A percentile compares a stretch with the other conserved stretches of the same genome.
phyloP scores from a whole-genome alignment of 2,113 vertebrate genomes.

The Phasianus colchicus region DNA sequence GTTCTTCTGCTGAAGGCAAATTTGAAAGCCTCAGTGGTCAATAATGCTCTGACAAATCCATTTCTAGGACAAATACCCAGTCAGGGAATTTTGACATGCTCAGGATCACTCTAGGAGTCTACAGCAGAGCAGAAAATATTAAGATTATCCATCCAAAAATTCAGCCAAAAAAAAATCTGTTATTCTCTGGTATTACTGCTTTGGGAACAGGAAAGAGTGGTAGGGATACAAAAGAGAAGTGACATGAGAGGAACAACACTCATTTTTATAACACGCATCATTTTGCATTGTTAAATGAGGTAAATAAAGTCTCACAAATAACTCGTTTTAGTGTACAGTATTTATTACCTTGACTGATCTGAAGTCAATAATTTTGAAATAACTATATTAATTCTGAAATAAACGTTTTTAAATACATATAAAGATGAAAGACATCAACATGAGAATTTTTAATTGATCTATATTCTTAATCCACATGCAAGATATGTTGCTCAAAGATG shows the following conservation, averaged over 20 bases:
- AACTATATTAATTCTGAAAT: slow-evolving; percentile 68
- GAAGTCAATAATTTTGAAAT: slow-evolving; percentile 55
- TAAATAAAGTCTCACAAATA: slow-evolving; percentile 53
- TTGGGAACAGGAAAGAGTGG: not conserved
- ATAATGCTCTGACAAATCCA: not conserved
- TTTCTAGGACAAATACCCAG: not conserved
- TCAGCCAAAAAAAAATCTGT: not conserved
- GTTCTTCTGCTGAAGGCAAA: not conserved
- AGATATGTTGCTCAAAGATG: slow-evolving; percentile 45
- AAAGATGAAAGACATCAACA: slow-evolving; percentile 45
- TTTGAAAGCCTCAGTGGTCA: not conserved
- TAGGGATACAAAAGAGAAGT: not conserved
- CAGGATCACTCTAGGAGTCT: not conserved
- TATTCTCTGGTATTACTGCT: not conserved
- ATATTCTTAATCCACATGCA: slow-evolving; percentile 75
- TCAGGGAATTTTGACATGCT: not conserved
- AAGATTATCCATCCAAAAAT: not conserved
- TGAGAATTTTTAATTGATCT: slow-evolving; percentile 50
- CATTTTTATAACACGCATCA: not conserved
- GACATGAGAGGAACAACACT: not conserved
- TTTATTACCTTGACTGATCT: slow-evolving; percentile 79
- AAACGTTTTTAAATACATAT: slow-evolving; percentile 67
- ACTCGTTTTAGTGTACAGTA: slow-evolving; percentile 41
- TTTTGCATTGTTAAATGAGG: not conserved
- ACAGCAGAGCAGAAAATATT: not conserved